A percentile compares a stretch with the other conserved stretches of the same genome.
These are phyloP conservation scores for Crossocerus cetratus DNA, from an alignment of 2,888 invertebrate genomes.

Conservation along the genomic window DNA sequence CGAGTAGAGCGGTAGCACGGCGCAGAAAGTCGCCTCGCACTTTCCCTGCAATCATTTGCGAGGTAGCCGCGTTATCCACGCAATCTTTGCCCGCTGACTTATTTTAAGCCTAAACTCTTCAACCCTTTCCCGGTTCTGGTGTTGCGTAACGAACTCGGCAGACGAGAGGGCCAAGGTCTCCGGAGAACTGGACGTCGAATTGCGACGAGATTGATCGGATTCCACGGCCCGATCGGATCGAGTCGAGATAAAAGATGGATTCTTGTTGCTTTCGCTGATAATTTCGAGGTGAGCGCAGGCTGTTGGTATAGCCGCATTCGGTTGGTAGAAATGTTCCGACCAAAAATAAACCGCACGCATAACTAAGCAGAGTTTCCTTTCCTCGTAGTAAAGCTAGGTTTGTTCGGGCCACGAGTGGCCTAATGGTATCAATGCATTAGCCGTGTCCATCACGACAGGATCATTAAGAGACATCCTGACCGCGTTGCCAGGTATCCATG, in stretches of 20 bases:
- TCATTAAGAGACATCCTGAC: conserved; percentile 25
- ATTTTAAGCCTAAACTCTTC: no score
- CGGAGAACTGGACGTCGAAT: no score
- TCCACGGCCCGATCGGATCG: no score
- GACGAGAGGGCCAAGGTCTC: no score
- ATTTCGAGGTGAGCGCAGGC: neutral
- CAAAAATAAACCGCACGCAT: conserved; percentile 42
- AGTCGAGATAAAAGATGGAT: no score
- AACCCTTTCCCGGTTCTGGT: no score
- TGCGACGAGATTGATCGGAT: no score
- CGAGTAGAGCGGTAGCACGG: conserved; percentile 12
- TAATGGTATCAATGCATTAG: conserved; percentile 29
- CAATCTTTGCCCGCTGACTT: no score
- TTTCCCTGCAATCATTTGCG: conserved; percentile 41
- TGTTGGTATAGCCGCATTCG: neutral
- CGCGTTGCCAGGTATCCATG: conserved; percentile 24
- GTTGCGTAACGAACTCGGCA: no score
- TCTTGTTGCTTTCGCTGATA: neutral
- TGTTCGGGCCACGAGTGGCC: conserved; percentile 12
- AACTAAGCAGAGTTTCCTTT: conserved; percentile 22
- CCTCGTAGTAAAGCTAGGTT: conserved; percentile 13
- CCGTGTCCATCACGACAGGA: conserved; percentile 15
- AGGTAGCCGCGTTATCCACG: no score
- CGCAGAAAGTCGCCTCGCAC: conserved; percentile 36
- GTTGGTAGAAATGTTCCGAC: conserved; percentile 13